Conservation (phyloP, 1,140 invertebrate genomes). For the Drosophila punjabiensis region DNA sequence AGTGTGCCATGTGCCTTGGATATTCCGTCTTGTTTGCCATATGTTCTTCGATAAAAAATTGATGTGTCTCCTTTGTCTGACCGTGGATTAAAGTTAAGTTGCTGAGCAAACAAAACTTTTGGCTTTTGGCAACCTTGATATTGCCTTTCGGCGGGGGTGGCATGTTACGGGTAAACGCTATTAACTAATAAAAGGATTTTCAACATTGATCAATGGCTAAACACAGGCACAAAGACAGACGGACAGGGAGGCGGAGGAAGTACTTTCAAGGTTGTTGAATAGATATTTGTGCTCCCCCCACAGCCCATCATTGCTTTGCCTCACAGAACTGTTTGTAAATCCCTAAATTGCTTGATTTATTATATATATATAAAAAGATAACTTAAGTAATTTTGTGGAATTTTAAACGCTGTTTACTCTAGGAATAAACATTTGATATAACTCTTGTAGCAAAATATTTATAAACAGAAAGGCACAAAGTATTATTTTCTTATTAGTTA, state of each 20-base stretch:
- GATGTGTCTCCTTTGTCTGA: slow-evolving; percentile 51
- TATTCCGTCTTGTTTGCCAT: slow-evolving; percentile 56
- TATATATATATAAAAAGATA: slow-evolving; percentile 5
- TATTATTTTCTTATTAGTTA: neutral
- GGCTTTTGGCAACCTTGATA: slow-evolving; percentile 59
- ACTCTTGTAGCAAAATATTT: neutral
- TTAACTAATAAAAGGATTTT: slow-evolving; percentile 64
- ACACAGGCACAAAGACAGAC: neutral
- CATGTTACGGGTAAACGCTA: slow-evolving; percentile 58
- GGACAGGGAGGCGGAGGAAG: slow-evolving; percentile 5
- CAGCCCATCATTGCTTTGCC: neutral
- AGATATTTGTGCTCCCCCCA: slow-evolving; percentile 23
- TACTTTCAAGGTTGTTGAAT: slow-evolving; percentile 35
- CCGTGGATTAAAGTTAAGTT: slow-evolving; percentile 76
- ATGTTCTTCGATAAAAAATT: slow-evolving; percentile 66
- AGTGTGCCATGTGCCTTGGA: slow-evolving; percentile 51
- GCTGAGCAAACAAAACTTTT: slow-evolving; percentile 53
- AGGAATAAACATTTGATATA: neutral
- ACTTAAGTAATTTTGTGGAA: neutral
- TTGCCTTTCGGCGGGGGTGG: slow-evolving; percentile 27
- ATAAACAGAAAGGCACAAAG: neutral
- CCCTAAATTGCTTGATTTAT: slow-evolving; percentile 15
- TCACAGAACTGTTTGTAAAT: slow-evolving; percentile 4
- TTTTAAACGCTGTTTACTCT: neutral
- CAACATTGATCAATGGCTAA: slow-evolving; percentile 63